phyloP scores from a whole-genome alignment of 2,113 vertebrate species.

The Chlorocebus sabaeus region DNA sequence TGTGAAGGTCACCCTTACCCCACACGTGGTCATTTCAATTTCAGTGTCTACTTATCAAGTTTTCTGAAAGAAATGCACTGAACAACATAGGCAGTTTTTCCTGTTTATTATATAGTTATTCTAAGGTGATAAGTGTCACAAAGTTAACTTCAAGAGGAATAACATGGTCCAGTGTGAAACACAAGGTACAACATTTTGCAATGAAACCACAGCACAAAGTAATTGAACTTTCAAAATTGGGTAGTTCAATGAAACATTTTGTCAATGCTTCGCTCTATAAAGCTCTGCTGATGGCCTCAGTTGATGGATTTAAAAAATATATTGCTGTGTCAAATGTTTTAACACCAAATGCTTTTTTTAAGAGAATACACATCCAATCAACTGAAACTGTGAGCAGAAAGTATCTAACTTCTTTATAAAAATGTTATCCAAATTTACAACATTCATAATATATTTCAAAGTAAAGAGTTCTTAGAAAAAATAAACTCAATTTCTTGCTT shows the following conservation, averaged over 20 bases:
- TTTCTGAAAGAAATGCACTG: constrained; percentile 82
- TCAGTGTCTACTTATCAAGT: constrained; percentile 30
- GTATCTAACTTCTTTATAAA: constrained; percentile 35
- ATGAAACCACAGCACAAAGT: constrained; percentile 76
- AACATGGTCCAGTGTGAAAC: constrained; percentile 78
- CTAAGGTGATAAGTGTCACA: constrained; percentile 80
- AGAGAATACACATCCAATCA: constrained; percentile 74
- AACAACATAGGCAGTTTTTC: constrained; percentile 78
- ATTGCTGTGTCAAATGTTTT: constrained; percentile 73
- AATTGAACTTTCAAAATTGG: constrained; percentile 65
- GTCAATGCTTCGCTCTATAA: constrained; percentile 60
- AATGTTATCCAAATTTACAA: constrained; percentile 74
- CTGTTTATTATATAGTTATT: constrained; percentile 84
- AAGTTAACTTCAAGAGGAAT: constrained; percentile 75
- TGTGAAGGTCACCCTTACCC: neutral
- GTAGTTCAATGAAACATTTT: constrained; percentile 70
- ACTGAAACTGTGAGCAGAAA: constrained; percentile 67
- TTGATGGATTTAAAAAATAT: neutral
- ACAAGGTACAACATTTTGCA: constrained; percentile 77
- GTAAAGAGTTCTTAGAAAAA: constrained; percentile 74
- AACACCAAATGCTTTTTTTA: constrained; percentile 70
- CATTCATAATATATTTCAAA: constrained; percentile 76
- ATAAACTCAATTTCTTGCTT: constrained; percentile 73
- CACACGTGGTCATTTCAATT: neutral
- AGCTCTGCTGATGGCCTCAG: constrained; percentile 30